Evolutionary conservation across 2,113 vertebrate genomes (phyloP), one percentile per base, ranked within the genome.

Genomic region (Forbesichthys papilliferus): DNA sequence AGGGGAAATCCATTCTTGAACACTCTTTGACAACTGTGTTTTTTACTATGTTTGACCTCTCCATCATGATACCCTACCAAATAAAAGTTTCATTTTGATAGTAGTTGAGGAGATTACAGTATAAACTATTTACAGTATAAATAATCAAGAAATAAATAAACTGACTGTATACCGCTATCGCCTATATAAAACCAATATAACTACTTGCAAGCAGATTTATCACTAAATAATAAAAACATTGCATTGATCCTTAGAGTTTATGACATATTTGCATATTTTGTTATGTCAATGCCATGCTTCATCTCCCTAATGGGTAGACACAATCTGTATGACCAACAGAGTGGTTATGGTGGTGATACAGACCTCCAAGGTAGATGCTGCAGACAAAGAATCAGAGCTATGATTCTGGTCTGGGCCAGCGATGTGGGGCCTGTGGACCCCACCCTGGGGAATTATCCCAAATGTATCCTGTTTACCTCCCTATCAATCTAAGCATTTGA

Each of bases 1-100:
- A 87, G 69, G 61, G 80, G 61, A 55, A 71, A 64, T 77, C 64
- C 18, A 73, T 62, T 64, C 57, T 64, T 57, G 68, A 47, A 57
- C 61, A 66, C 46, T 58, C 58, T 5, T 73, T 70, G 71, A 81
- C 75, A 79, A 64, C 58, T 74, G 18, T 68, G 54, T 27, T 27
- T 27, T 27, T 3, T 27, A 27, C 27, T 27, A 27, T 27, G 27
- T 65, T 78, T 14, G 73, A 73, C 57, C 49, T 61, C 48, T 64
- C n/a, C 53, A 56, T 69, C 11, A n/a, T 68, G 65, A 77, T 68
- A 68, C 18, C 18, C 42, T 61, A 49, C 73, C 64, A 61, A 67
- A 18, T 18, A 53, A 27, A 42, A 42, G 4, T 5, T 1, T 42
- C 0, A 42, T 42, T 42, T 42, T 42, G 36, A 42, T 42, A 42